Conservation (phyloP, 2,113 vertebrate genomes). For the Trogon melanurus region DNA sequence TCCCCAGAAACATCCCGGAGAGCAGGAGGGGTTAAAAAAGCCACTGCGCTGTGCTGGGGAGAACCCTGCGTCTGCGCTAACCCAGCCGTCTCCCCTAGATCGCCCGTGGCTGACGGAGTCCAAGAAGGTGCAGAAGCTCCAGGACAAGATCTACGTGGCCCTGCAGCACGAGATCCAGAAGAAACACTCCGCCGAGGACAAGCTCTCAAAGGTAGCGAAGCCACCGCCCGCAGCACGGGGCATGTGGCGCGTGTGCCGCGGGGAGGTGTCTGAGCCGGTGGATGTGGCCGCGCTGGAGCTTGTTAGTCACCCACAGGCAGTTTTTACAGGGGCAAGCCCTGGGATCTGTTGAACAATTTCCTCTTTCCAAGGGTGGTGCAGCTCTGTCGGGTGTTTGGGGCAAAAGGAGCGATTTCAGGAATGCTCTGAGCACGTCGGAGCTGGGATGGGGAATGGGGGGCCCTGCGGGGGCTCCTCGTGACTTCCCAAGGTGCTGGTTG, state of each 20-base stretch:
- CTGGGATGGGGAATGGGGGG: neutral
- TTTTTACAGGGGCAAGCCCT: accelerated
- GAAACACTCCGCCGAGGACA: conserved; percentile 82
- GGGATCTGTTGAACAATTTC: neutral
- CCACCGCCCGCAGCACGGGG: accelerated
- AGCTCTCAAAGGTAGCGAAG: conserved; percentile 82
- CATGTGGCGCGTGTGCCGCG: accelerated
- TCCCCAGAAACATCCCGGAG: neutral
- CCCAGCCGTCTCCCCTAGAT: conserved; percentile 48
- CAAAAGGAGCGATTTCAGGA: neutral
- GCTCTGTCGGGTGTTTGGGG: accelerated
- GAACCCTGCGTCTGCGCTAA: neutral
- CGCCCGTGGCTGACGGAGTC: conserved; percentile 86
- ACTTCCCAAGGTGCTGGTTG: neutral
- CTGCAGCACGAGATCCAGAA: conserved; percentile 87
- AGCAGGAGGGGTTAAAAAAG: neutral
- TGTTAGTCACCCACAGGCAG: accelerated
- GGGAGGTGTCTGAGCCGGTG: neutral
- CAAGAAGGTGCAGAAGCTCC: conserved; percentile 89
- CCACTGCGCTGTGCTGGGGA: accelerated
- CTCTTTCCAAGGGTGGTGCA: neutral
- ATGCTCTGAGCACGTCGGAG: neutral
- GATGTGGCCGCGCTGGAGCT: neutral
- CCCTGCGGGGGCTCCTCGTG: neutral
- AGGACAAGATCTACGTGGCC: conserved; percentile 87